These are phyloP conservation scores for Phyto melanocephala DNA, from an alignment of 2,888 invertebrate species.

Conservation along the genomic window DNA sequence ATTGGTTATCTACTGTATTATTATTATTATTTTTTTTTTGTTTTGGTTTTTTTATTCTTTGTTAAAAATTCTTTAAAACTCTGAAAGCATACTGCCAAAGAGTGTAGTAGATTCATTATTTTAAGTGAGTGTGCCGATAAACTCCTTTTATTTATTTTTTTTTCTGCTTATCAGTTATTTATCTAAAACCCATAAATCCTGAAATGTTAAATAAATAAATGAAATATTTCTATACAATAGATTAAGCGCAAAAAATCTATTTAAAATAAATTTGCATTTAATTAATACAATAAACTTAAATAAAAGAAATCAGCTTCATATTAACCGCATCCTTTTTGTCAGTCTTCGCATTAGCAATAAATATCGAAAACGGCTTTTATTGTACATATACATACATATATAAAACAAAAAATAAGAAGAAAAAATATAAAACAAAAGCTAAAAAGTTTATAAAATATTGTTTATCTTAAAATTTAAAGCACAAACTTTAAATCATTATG, in stretches of 20 bases:
- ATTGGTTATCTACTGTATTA: too few species aligned
- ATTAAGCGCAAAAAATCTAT: slow-evolving; percentile 12
- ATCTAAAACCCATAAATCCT: slow-evolving; percentile 54
- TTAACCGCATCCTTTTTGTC: slow-evolving; percentile 17
- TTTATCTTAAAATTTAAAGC: slow-evolving; percentile 61
- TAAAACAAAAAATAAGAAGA: background rate
- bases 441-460: slow-evolving; percentile 60
- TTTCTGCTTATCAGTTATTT: slow-evolving; percentile 27
- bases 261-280: slow-evolving; percentile 60
- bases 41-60: background rate
- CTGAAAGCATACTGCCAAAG: background rate
- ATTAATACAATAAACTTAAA: slow-evolving; percentile 32
- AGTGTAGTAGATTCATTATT: background rate
- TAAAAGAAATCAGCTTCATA: slow-evolving; percentile 1
- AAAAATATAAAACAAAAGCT: slow-evolving; percentile 20
- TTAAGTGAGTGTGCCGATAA: background rate
- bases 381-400: too few species aligned
- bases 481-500: slow-evolving; percentile 64
- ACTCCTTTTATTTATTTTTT: background rate
- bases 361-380: slow-evolving; percentile 23
- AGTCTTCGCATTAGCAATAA: slow-evolving; percentile 25
- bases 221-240: slow-evolving; percentile 45
- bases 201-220: slow-evolving; percentile 31
- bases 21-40: too few species aligned
- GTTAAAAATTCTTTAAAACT: too few species aligned